phyloP scores from a whole-genome alignment of 2,797 vertebrate genomes.

The Cottoperca gobio region DNA sequence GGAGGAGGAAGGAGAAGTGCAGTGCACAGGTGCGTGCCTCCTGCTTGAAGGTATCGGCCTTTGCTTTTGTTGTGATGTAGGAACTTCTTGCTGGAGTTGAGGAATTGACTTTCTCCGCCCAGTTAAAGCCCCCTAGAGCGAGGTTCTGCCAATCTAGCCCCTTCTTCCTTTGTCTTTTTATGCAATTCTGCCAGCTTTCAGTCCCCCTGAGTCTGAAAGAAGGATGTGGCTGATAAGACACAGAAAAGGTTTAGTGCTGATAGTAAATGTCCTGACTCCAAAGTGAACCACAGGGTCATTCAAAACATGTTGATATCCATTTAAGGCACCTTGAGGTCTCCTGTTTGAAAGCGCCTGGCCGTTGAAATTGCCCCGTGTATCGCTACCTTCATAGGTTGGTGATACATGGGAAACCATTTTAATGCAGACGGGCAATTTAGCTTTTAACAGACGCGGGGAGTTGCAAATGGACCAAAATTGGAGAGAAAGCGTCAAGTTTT shows the following conservation, averaged over 20 bases:
- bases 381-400: constrained; percentile 47
- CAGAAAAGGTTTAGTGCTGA: constrained; percentile 40
- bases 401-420: constrained; percentile 67
- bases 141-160: constrained; percentile 15
- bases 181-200: constrained; percentile 31
- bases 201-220: constrained; percentile 41
- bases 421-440: constrained; percentile 61
- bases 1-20: neutral
- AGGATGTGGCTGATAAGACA: constrained; percentile 54
- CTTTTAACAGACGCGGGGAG: constrained; percentile 55
- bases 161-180: constrained; percentile 25
- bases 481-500: constrained; percentile 62
- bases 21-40: constrained; percentile 1
- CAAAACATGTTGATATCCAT: constrained; percentile 63
- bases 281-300: constrained; percentile 49
- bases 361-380: constrained; percentile 39
- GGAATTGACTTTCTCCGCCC: constrained; percentile 39
- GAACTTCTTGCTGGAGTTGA: constrained; percentile 28
- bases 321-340: constrained; percentile 56
- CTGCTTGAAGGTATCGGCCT: constrained; percentile 21
- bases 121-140: constrained; percentile 11
- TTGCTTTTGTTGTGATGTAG: constrained; percentile 41
- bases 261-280: constrained; percentile 60
- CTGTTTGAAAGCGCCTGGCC: constrained; percentile 22
- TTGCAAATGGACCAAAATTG: constrained; percentile 64